Base-by-base conservation (phyloP, 2,797 vertebrate genomes). In the Pantherophis alleghaniensis region DNA sequence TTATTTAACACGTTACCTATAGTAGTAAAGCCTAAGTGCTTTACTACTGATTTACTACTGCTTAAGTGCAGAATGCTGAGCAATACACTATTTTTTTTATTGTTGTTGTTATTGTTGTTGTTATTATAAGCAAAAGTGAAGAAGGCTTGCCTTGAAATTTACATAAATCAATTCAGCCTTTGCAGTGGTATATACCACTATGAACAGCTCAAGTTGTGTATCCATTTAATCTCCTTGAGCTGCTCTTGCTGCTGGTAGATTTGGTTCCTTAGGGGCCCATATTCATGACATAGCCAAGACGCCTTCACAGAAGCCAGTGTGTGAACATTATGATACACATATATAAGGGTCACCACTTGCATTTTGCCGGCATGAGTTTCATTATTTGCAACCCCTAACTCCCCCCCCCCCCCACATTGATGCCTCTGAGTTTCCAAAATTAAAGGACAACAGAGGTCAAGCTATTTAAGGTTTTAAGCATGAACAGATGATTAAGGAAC, bases 361-460 rank as follows among this genome's bases (percentile, higher is more conserved):
- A 7, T 32, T 32, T 32, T 32, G 63, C n/a, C 32, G n/a, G 66
- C 14, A 47, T 83, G 37, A 24, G 20, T 24, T 47, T 83, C 74
- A 83, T 83, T 47, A 83, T 83, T 47, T 83, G 4, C 20, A 13
- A 22, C 37, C 69, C 74, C 10, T 3, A 12, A 11, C 4, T 24
- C 10, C 10, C 20, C 37, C 12, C 37, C 12, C 24, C 74, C 42
- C 18, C 32, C 37, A 42, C 42, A 47, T 12, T 47, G 37, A 83
- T 83, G 74, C 37, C 74, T 83, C 74, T 47, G 74, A 42, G 74
- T 83, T 83, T 42, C 74, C 42, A 24, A 24, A 83, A 95, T 95
- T 60, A 92, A 96, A 95, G 92, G 95, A 94, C 83, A 83, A 87
- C 56, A 11, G 55, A 93, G 93, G 94, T 92, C 93, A 94, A 92